These are phyloP conservation scores for Trididemnum clinides DNA, from an alignment of 23 tunicate genomes.

Conservation along the genomic window DNA sequence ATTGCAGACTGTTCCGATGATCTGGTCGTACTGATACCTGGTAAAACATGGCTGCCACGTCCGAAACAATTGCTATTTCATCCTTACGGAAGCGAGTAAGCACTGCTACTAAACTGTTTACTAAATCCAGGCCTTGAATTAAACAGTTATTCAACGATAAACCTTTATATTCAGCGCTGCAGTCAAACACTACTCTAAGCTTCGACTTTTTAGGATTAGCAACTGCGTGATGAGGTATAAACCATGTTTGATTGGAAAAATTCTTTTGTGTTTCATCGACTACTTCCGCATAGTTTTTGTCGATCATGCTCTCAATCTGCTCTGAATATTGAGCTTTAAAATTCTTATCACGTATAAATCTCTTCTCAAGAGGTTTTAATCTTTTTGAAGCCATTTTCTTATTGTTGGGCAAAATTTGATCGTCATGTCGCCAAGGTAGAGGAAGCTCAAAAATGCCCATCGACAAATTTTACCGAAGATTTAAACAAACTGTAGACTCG, in stretches of 20 bases:
- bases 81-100: conserved; percentile 41
- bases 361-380: neutral
- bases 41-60: conserved; percentile 54
- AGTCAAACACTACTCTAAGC: conserved; percentile 17
- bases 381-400: conserved; percentile 15
- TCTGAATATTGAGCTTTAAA: neutral
- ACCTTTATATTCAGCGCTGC: conserved; percentile 13
- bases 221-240: conserved; percentile 26
- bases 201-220: conserved; percentile 1
- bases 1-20: conserved; percentile 27
- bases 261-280: neutral
- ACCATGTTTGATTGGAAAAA: neutral
- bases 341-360: neutral
- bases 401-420: conserved; percentile 15
- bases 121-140: conserved; percentile 52
- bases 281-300: neutral
- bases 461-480: neutral
- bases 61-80: conserved; percentile 39
- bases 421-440: conserved; percentile 34
- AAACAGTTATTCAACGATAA: neutral
- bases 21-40: conserved; percentile 45
- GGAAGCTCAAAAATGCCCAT: conserved; percentile 29
- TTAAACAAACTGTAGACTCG: neutral
- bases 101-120: conserved; percentile 38
- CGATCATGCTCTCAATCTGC: conserved; percentile 1